Evolutionary conservation across 2,113 vertebrate genomes (phyloP), one percentile per base, ranked within the genome.

Genomic region (Aythya baeri): DNA sequence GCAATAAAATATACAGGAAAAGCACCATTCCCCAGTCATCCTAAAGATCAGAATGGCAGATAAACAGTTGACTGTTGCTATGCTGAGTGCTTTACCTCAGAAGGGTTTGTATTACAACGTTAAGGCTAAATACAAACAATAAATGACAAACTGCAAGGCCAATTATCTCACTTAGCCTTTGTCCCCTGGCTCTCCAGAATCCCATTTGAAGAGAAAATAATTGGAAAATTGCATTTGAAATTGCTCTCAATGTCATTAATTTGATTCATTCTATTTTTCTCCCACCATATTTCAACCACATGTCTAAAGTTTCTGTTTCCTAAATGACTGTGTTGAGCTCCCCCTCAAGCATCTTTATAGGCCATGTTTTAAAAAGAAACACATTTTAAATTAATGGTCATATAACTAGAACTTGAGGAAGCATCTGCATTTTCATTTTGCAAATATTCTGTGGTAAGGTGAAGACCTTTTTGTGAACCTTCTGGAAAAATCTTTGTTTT

Each of bases 341-440:
- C 36, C 61, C 70, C 66, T 17, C 55, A 52, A 70, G 63, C 58
- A 85, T 92, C 83, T 79, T 96, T 89, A 87, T 71, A 83, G 82
- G 78, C 95, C 67, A 49, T 0, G 0, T 89, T 94, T 94, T 93
- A 94, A 95, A 82, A 85, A 86, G 92, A 96, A 96, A 94, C 92
- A 96, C 50, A 13, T 96, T 96, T 94, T 59, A 92, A 94, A 87
- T 92, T 83, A 80, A 74, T 26, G 62, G 44, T 92, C n/a, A 0
- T 38, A 62, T 77, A 88, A 93, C 55, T 57, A 73, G 71, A 83
- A 67, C 55, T 93, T 83, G 74, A 90, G 52, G 86, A 80, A 91
- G 84, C 81, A 92, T 96, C 92, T 95, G 91, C 78, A 94, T 57
- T 74, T 94, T 76, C 86, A 91, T 92, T 82, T 94, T 85, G n/a